Evolutionary conservation across 2,797 vertebrate species (phyloP).

Genomic region (Malacoraja senta): DNA sequence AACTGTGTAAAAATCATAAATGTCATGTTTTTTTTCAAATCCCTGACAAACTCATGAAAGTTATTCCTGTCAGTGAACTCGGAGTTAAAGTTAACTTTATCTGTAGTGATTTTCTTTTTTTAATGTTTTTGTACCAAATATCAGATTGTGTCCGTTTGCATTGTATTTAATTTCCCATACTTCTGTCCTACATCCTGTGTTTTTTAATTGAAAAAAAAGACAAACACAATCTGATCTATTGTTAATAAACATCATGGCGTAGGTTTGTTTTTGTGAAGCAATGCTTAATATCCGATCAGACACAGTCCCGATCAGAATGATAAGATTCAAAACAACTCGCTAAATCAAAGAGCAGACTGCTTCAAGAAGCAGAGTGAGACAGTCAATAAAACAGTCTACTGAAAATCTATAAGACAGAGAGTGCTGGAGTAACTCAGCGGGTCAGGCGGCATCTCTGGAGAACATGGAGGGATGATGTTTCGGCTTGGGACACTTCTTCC

Average conservation of each 20-base stretch:
- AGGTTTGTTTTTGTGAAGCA: background rate
- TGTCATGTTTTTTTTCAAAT: background rate
- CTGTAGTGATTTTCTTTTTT: background rate
- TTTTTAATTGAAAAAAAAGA: background rate
- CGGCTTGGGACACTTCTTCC: too few relatives aligned
- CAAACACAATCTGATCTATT: conserved; percentile 9
- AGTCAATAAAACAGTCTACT: background rate
- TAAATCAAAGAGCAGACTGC: background rate
- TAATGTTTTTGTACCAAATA: background rate
- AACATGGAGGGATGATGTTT: too few relatives aligned
- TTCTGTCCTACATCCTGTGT: background rate
- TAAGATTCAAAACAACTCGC: background rate
- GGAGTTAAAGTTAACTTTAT: background rate
- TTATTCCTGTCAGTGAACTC: background rate
- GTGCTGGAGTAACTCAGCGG: too few relatives aligned
- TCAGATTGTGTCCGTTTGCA: background rate
- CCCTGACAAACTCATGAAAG: too few relatives aligned
- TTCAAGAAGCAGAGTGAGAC: background rate
- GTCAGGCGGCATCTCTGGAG: too few relatives aligned
- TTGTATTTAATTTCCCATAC: conserved; percentile 16
- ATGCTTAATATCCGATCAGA: conserved; percentile 2
- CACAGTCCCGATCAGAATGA: background rate
- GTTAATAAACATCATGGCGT: background rate
- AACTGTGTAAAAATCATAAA: background rate
- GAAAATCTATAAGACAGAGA: background rate